Conservation (phyloP, 2,113 vertebrate genomes). For the Python bivittatus region DNA sequence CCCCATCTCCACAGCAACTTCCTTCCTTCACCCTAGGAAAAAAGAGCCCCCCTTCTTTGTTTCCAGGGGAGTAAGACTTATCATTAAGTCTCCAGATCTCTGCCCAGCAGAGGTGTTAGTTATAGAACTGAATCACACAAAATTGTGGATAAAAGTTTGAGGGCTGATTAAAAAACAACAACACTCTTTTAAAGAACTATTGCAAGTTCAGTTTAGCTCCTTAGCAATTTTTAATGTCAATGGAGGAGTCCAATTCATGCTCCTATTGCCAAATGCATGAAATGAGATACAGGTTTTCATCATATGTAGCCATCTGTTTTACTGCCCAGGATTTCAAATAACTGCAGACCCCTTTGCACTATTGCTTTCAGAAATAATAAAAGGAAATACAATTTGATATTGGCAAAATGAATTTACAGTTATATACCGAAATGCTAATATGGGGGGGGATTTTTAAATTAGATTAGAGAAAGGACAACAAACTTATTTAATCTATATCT, state of each 20-base stretch:
- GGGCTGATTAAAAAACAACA: neutral
- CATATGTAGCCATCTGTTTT: conserved; percentile 28
- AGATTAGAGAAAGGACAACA: conserved; percentile 7
- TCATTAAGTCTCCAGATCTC: neutral
- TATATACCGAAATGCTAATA: conserved; percentile 19
- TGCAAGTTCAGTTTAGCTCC: neutral
- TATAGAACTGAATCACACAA: neutral
- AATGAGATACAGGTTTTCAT: neutral
- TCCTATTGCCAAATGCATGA: neutral
- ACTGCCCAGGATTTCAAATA: conserved; percentile 9
- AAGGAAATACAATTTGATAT: conserved; percentile 12
- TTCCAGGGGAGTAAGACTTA: neutral
- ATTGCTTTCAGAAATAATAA: conserved; percentile 35
- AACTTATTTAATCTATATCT: neutral
- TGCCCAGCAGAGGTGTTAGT: neutral
- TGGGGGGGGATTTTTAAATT: neutral
- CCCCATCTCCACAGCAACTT: neutral
- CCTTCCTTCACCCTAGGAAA: no score
- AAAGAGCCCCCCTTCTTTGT: accelerated
- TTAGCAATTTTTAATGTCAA: neutral
- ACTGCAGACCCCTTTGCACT: conserved; percentile 23
- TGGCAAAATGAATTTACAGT: conserved; percentile 39
- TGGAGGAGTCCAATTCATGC: neutral
- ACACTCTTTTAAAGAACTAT: neutral
- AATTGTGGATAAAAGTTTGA: neutral